phyloP scores from a whole-genome alignment of 2,797 vertebrate genomes.

The Myotis daubentonii region DNA sequence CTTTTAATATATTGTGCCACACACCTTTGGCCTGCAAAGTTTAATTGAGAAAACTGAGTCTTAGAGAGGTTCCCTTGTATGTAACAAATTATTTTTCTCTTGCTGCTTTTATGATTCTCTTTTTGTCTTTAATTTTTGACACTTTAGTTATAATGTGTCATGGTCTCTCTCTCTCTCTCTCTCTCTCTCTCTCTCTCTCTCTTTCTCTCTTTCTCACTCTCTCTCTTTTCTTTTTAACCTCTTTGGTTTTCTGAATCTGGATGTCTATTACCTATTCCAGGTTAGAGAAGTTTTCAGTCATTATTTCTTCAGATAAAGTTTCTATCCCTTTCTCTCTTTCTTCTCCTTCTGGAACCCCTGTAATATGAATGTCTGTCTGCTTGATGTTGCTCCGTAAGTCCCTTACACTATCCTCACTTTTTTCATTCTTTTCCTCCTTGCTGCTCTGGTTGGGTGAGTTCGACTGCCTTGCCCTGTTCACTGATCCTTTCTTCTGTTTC shows the following conservation, averaged over 20 bases:
- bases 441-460: background rate
- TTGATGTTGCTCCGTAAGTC: background rate
- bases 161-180: too few relatives aligned
- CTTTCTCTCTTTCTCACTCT: too few relatives aligned
- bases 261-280: background rate
- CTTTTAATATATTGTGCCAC: background rate
- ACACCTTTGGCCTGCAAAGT: background rate
- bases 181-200: too few relatives aligned
- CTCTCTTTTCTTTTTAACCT: too few relatives aligned
- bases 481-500: background rate
- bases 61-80: background rate
- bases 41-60: background rate
- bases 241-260: background rate
- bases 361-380: background rate
- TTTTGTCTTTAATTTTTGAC: background rate
- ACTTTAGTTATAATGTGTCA: background rate
- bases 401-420: background rate
- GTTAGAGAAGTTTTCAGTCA: background rate
- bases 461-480: background rate
- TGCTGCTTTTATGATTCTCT: background rate
- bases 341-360: background rate
- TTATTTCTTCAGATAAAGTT: background rate
- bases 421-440: background rate
- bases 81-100: background rate
- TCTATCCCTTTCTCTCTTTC: background rate